Evolutionary conservation across 2,888 invertebrate genomes (phyloP).

Genomic region (Apotomis betuletana): DNA sequence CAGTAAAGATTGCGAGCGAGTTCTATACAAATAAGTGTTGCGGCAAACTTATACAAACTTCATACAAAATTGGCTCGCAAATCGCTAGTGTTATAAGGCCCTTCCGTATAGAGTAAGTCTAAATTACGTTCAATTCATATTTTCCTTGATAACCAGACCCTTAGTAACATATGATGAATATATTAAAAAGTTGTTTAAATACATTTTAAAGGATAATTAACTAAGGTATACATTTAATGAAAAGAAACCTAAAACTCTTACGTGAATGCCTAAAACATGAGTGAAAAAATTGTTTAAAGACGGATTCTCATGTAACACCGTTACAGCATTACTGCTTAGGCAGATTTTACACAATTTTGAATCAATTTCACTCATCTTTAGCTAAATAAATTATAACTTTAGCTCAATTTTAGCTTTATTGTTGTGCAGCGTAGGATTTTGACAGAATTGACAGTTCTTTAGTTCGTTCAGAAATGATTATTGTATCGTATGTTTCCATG

Average conservation of each 20-base stretch:
- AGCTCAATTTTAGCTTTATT: neutral
- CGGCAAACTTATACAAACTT: no score
- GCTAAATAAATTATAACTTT: neutral
- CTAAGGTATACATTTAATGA: neutral
- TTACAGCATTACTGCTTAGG: slow-evolving; percentile 12
- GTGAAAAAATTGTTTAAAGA: slow-evolving; percentile 30
- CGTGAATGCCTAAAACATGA: slow-evolving; percentile 28
- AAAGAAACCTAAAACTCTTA: slow-evolving; percentile 1
- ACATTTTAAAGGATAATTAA: neutral
- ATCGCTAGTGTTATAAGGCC: no score
- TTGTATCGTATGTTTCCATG: neutral
- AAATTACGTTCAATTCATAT: no score
- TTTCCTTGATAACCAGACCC: no score
- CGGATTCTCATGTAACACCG: slow-evolving; percentile 6
- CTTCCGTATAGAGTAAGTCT: no score
- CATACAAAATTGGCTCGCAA: no score
- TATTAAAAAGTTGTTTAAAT: neutral
- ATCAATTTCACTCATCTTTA: slow-evolving; percentile 27
- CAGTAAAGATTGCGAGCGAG: no score
- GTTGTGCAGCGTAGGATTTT: neutral
- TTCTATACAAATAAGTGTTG: no score
- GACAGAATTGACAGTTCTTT: neutral
- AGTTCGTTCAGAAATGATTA: slow-evolving; percentile 6
- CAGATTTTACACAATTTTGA: slow-evolving; percentile 37
- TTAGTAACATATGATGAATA: no score